Evolutionary conservation across 2,797 vertebrate genomes (phyloP), one percentile per base, ranked within the genome.

Genomic region (Avahi laniger): DNA sequence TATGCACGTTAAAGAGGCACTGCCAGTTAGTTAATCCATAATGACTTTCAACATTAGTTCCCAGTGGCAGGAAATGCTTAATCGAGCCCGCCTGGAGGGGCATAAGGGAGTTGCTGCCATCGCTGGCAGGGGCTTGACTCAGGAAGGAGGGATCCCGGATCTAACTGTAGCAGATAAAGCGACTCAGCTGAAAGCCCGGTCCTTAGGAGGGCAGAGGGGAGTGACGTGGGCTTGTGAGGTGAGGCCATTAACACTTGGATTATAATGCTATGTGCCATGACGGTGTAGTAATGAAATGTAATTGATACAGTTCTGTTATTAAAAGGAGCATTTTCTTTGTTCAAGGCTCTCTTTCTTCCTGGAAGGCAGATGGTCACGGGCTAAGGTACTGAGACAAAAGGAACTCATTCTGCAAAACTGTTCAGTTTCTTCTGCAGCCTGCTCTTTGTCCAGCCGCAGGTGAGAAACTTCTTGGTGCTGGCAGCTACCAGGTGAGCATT

Each of bases 121-220:
- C 46, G 17, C 67, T 63, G 84, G 59, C 61, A 43, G 0, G 86
- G 52, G 43, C 81, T 91, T 59, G 48, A 70, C 46, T 48, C 41
- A 28, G 79, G 63, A 33, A 82, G 33, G 57, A 54, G 85, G 87
- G n/a, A 63, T 6, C 81, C 24, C 59, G 61, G 67, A 67, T 73
- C 24, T 50, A 38, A 90, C 5, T 67, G 43, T 30, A 6, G 78
- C 12, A 78, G 65, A 76, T 70, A 63, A 88, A 88, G 85, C 6
- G 41, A 92, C 59, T 88, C 28, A 41, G 91, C 65, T 78, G 43
- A 50, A 84, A 67, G 76, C 88, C 43, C 84, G 76, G 65, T 26
- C 35, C 54, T 94, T 35, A 8, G 35, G 28, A 91, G 84, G 97
- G 61, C 96, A 97, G 46, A 95, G 75, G 84, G 72, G 91, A 91